Base-by-base conservation (phyloP, 2,797 vertebrate species). In the Propithecus deckenii region DNA sequence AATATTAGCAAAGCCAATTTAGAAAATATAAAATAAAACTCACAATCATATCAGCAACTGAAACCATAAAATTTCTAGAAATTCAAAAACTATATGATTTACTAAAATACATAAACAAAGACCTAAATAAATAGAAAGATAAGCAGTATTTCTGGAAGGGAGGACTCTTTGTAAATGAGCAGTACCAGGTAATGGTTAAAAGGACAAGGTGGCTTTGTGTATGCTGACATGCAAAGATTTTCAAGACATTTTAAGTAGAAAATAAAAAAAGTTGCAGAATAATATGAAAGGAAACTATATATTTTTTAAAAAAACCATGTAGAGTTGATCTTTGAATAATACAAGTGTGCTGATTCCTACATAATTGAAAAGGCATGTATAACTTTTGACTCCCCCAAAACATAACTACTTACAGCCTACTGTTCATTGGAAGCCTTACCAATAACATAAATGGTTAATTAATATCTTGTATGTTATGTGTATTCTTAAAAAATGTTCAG, bases 11-110 rank as follows among this genome's bases (percentile, higher is more conserved):
- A 96, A 84, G 59, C 11, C 61, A 59, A 55, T 67, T 69, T 63
- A 48, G 30, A 86, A 95, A 75, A 85, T 13, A 69, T 17, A 86
- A 88, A 43, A 87, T 76, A 71, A 89, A 95, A 84, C 81, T 57
- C 30, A 11, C 75, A 85, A 84, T 75, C 48, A 81, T 32, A 91
- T 72, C 43, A 83, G 11, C 41, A 87, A 79, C 11, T 55, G 30
- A 93, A 75, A 59, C 20, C 63, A 23, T 71, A 71, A 61, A 83
- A 63, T 71, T 83, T 32, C 32, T 87, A 48, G 28, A 80, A 74
- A 80, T 28, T 22, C 7, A 43, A 88, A 14, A 1, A 50, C 25
- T n/a, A 7, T 23, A 5, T 48, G 12, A 63, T 61, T 46, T 88
- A 80, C 55, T 61, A 80, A 85, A 81, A 65, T 38, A 4, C 23